phyloP scores from a whole-genome alignment of 2,797 vertebrate species.

The Syngnathus acus region DNA sequence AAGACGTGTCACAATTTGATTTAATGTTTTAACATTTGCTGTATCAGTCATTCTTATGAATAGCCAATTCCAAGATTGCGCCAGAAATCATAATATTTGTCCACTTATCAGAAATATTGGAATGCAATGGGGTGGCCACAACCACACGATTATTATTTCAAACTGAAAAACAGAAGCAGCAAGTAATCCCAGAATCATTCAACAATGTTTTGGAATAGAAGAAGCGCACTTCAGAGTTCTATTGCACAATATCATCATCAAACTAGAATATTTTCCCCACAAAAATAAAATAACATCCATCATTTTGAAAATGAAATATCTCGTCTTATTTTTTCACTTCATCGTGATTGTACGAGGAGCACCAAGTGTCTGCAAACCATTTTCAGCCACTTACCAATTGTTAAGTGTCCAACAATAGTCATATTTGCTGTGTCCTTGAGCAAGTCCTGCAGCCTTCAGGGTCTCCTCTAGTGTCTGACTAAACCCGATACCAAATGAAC shows the following conservation, averaged over 20 bases:
- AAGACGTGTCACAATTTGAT: neutral
- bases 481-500: conserved; percentile 42
- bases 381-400: conserved; percentile 13
- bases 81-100: too few species aligned
- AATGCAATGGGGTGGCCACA: too few species aligned
- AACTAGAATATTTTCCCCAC: too few species aligned
- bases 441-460: conserved; percentile 14
- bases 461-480: conserved; percentile 31
- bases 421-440: conserved; percentile 37
- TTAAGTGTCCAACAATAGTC: conserved; percentile 25
- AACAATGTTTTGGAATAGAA: conserved; percentile 19
- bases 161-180: too few species aligned
- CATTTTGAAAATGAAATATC: too few species aligned
- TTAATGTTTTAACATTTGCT: neutral
- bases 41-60: neutral
- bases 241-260: too few species aligned
- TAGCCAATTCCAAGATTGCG: neutral
- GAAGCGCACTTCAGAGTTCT: conserved; percentile 12
- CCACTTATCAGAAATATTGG: too few species aligned
- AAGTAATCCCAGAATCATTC: too few species aligned
- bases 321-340: neutral
- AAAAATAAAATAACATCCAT: too few species aligned
- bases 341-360: conserved; percentile 4
- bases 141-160: too few species aligned
- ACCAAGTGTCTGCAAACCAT: conserved; percentile 7